Evolutionary conservation across 2,888 invertebrate genomes (phyloP), one percentile per base, ranked within the genome.

Genomic region (Endomychus coccineus): DNA sequence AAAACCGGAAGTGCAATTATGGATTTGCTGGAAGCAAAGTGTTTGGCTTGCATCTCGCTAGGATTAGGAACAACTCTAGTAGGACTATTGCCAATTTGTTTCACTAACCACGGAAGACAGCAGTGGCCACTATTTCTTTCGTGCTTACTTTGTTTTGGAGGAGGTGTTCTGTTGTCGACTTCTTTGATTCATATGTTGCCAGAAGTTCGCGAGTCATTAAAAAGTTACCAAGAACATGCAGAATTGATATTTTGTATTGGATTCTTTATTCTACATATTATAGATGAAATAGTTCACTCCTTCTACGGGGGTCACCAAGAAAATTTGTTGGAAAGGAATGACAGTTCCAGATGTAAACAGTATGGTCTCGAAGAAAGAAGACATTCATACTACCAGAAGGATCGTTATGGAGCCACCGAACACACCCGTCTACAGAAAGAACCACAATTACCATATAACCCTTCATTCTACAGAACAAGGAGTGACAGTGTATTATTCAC

Each of bases 171-270:
- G 3, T 63, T 88, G 3, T 78, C 84, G 1, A 88, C 88, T 1
- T 76, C 85, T 0, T 48, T 86, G 17, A 71, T 83, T 11, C 88
- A 88, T 62, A 83, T 88, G 70, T 64, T 88, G 3, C 85, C 85
- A n/a, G 87, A 88, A 69, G 78, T 81, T 14, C 70, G 81, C 33
- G 73, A 76, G 40, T 38, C 42, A 4, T 37, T 47, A 6, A 71
- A 73, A 1, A 34, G 50, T 7, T 56, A 55, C 34, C 39, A 51
- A 40, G 58, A 71, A 22, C 72, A 75, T 46, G 73, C 80, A 0
- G 84, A 84, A 57, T 57, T 83, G 1, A 62, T 77, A 15, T 68
- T 83, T 30, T 80, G 82, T 41, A 56, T 67, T 2, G 85, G 85
- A 1, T 85, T 84, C 55, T 78, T 85, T 38, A 49, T 78, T 0